phyloP scores from a whole-genome alignment of 1,140 invertebrate species.

The Campodea augens region DNA sequence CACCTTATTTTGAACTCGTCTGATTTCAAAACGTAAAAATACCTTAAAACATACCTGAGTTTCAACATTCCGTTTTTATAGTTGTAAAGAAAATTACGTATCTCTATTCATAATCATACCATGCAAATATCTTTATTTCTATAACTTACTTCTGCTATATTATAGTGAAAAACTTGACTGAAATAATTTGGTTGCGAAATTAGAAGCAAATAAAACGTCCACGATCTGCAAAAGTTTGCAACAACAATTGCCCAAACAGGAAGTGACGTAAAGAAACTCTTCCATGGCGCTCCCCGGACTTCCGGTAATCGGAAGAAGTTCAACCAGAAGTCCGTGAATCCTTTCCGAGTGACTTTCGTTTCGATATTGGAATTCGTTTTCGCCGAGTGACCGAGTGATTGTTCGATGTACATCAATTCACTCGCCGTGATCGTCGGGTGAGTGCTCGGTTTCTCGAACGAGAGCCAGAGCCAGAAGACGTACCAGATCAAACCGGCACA shows the following conservation, averaged over 20 bases:
- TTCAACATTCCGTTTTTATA: too few species aligned
- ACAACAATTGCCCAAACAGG: slow-evolving; percentile 98
- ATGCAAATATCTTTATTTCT: too few species aligned
- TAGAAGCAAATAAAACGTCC: slow-evolving; percentile 99
- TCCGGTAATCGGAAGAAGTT: slow-evolving; percentile 36
- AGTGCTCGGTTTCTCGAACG: slow-evolving; percentile 81
- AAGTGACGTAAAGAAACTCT: slow-evolving; percentile 79
- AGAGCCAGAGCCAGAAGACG: slow-evolving; percentile 71
- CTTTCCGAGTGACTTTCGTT: slow-evolving; percentile 30
- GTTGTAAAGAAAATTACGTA: too few species aligned
- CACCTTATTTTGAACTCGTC: too few species aligned
- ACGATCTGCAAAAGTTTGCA: slow-evolving; percentile 98
- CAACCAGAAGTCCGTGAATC: slow-evolving; percentile 15
- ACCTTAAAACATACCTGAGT: too few species aligned
- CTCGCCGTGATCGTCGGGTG: slow-evolving; percentile 83
- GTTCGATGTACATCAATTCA: slow-evolving; percentile 90
- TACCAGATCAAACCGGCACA: slow-evolving; percentile 52
- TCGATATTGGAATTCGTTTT: too few species aligned
- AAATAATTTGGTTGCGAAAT: slow-evolving; percentile 92
- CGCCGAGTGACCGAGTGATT: slow-evolving; percentile 57
- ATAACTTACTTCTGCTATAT: slow-evolving; percentile 71
- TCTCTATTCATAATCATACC: too few species aligned
- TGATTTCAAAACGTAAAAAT: too few species aligned
- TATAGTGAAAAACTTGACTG: slow-evolving; percentile 71
- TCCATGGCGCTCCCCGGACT: slow-evolving; percentile 80